These are phyloP conservation scores for Lapara coniferarum DNA, from an alignment of 2,888 invertebrate species.

Conservation along the genomic window DNA sequence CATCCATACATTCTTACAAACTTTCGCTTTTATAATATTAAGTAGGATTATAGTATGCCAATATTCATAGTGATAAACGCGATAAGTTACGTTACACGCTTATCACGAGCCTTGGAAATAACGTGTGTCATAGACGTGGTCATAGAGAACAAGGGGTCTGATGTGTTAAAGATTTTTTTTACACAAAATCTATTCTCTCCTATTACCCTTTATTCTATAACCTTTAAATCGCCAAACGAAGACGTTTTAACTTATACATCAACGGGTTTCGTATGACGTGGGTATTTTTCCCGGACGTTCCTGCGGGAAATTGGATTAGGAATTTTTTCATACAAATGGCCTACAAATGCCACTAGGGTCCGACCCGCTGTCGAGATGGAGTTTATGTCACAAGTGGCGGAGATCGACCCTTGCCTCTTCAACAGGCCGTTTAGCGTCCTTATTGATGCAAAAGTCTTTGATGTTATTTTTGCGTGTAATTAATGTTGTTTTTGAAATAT, in stretches of 20 bases:
- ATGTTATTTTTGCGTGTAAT: neutral
- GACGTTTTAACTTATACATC: neutral
- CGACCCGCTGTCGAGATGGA: constrained; percentile 23
- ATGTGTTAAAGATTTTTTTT: too few relatives aligned
- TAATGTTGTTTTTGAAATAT: too few relatives aligned
- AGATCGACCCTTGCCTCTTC: constrained; percentile 11
- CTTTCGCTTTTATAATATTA: too few relatives aligned
- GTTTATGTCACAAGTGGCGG: constrained; percentile 13
- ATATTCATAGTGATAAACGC: too few relatives aligned
- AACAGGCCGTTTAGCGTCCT: neutral
- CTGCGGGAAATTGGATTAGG: constrained; percentile 22
- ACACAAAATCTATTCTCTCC: too few relatives aligned
- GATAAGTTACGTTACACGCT: too few relatives aligned
- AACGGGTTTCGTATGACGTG: neutral
- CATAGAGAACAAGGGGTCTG: too few relatives aligned
- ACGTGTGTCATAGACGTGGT: too few relatives aligned
- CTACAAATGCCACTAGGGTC: neutral
- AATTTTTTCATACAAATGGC: constrained; percentile 22
- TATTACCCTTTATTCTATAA: neutral
- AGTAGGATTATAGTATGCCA: too few relatives aligned
- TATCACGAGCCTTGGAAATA: too few relatives aligned
- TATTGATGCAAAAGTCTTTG: neutral
- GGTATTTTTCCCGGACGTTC: neutral
- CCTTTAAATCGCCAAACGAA: neutral
- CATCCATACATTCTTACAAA: too few relatives aligned